Evolutionary conservation across 64 coral and sea anemone species (phyloP), one percentile per base, ranked within the genome.

Genomic region (Astreopora myriophthalma): DNA sequence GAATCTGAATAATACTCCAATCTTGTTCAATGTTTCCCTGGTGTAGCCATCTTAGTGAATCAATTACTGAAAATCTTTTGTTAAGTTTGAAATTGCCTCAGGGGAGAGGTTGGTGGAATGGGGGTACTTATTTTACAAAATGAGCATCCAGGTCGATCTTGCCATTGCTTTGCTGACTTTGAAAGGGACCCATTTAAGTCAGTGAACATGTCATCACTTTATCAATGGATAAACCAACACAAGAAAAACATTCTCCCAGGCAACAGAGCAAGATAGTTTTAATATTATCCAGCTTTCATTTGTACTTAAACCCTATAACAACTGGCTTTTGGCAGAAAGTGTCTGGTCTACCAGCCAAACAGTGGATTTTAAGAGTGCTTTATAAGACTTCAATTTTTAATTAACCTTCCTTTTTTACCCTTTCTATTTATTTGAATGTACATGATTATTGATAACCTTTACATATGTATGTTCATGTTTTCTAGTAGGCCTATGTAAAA

Each of bases 161-260:
- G 48, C 31, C 49, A 17, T 6, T 48, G 66, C 25, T 90, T 75
- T 35, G 42, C 55, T 19, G 57, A 44, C 58, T 90, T 90, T 69
- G 35, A 71, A 34, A 90, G 75, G 36, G 88, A 90, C 48, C 74
- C 38, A 5, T 68, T 81, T 23, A 38, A 6, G 14, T 48, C 46
- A 1, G 26, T 90, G 22, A 75, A 90, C 34, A 79, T 81, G 62
- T 90, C 88, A 80, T 48, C 42, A 36, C 48, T 90, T 61, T 90
- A 57, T 40, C 70, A 79, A 67, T 90, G 88, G 88, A 79, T 90
- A 12, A 90, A 80, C 34, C 26, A 70, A 33, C 88, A 80, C 39
- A 90, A 90, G 38, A 90, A 70, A 24, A 90, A 90, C 31, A 51
- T 81, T 20, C 16, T 68, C 20, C 12, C 19, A 39, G 76, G 61